phyloP scores from a whole-genome alignment of 2,113 vertebrate genomes.

The Sterna hirundo region DNA sequence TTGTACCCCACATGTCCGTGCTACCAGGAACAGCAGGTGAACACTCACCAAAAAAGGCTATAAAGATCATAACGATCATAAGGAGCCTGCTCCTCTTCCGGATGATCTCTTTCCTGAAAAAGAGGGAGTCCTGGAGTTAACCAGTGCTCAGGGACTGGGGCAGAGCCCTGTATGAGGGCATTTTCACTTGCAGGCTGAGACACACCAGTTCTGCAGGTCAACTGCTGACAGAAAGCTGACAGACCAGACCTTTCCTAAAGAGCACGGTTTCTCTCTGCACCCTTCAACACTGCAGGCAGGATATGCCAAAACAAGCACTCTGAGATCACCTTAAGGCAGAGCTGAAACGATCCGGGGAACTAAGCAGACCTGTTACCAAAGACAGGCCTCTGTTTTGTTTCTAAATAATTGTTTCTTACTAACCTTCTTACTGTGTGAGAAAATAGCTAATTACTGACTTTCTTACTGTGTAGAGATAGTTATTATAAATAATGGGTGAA shows the following conservation, averaged over 20 bases:
- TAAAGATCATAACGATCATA: not conserved
- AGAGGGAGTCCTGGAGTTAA: not conserved
- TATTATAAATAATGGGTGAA: no score
- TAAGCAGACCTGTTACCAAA: no score
- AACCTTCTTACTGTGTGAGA: no score
- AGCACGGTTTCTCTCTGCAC: not conserved
- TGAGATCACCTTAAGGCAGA: not conserved
- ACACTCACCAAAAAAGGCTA: not conserved
- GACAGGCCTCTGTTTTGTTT: no score
- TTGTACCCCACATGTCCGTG: no score
- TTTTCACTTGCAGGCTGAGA: not conserved
- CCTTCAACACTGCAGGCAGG: not conserved
- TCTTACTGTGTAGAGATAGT: no score
- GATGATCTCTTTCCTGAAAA: not conserved
- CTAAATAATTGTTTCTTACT: no score
- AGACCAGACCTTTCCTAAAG: not conserved
- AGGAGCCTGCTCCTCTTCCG: no score
- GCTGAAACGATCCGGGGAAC: not conserved
- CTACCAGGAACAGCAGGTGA: no score
- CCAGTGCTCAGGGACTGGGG: not conserved
- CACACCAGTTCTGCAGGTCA: not conserved
- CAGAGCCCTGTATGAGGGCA: not conserved
- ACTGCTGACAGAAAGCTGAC: not conserved
- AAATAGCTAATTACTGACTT: no score
- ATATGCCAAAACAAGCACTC: no score